Percentiles rank a stretch among this genome's conserved stretches.
Evolutionary conservation across 2,888 invertebrate species (phyloP).

Genomic region (Lottia scabra): DNA sequence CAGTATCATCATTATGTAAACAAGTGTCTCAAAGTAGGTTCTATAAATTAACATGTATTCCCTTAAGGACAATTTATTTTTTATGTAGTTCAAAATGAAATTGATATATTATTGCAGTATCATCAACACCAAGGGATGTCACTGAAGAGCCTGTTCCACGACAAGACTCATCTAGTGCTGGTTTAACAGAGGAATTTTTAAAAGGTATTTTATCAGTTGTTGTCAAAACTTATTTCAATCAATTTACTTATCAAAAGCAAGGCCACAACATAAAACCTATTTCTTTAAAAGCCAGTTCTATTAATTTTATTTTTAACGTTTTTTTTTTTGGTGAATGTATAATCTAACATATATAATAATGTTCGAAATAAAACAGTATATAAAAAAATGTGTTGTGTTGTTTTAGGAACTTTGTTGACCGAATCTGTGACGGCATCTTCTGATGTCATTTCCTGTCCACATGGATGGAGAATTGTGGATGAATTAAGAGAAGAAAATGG

Average conservation of each 20-base stretch:
- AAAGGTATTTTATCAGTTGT: conserved; percentile 28
- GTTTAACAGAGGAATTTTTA: conserved; percentile 38
- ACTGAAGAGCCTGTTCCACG: conserved; percentile 37
- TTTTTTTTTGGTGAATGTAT: no score
- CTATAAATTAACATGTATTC: no score
- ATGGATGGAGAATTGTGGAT: conserved; percentile 54
- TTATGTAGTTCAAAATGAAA: no score
- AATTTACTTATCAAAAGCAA: no score
- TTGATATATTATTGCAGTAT: conserved; percentile 11
- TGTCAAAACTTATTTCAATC: background rate
- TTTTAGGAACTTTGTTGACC: conserved; percentile 16
- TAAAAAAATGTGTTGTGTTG: background rate
- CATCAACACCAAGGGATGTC: conserved; percentile 25
- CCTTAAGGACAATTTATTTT: no score
- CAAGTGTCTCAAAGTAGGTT: no score
- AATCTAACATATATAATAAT: background rate
- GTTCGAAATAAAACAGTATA: background rate
- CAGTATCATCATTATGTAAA: no score
- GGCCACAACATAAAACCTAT: no score
- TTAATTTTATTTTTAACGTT: no score
- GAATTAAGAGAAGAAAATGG: conserved; percentile 63
- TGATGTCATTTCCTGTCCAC: conserved; percentile 36
- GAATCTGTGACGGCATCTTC: conserved; percentile 18
- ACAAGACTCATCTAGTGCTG: conserved; percentile 32
- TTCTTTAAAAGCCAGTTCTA: no score